Evolutionary conservation across 2,888 invertebrate genomes (phyloP), one percentile per base, ranked within the genome.

Genomic region (Octonoba sinensis): DNA sequence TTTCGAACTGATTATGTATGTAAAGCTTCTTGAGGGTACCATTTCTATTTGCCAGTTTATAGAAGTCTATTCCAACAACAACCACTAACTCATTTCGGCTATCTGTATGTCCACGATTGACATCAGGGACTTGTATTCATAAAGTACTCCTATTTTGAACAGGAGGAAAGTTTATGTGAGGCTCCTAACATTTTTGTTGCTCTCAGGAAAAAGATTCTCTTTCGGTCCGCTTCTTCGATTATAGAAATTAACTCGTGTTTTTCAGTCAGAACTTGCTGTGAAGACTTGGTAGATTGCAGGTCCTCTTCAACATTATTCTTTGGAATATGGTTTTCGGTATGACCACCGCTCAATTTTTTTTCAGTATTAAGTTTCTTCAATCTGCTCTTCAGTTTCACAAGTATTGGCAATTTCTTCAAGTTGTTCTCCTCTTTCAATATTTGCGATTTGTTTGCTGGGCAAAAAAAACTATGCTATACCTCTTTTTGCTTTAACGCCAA

Each of bases 401-500:
- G 49, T n/a, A n/a, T n/a, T n/a, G n/a, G n/a, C n/a, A n/a, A n/a
- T n/a, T n/a, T n/a, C n/a, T n/a, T n/a, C n/a, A n/a, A n/a, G n/a
- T n/a, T n/a, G n/a, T 70, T 67, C 69, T 75, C 69, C 70, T 22
- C 60, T 77, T 77, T 64, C 56, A 47, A 47, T 13, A 44, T 60
- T 77, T 62, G 24, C 56, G 64, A 64, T 77, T 51, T 64, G 57
- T 20, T 51, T 49, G 44, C 65, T 60, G 65, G 56, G 78, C 72
- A 70, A 71, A 71, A 46, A 70, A 44, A 46, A 77, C 47, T 54
- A 73, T 51, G 64, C 59, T 56, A 83, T 54, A 51, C 84, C 77
- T 62, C 67, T 57, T 59, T 77, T 82, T 49, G 82, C 49, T 74
- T 60, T 54, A 36, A 65, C 18, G n/a, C 82, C 83, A 62, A 83